Base-by-base conservation (phyloP, 2,797 vertebrate species). In the Danio aesculapii region DNA sequence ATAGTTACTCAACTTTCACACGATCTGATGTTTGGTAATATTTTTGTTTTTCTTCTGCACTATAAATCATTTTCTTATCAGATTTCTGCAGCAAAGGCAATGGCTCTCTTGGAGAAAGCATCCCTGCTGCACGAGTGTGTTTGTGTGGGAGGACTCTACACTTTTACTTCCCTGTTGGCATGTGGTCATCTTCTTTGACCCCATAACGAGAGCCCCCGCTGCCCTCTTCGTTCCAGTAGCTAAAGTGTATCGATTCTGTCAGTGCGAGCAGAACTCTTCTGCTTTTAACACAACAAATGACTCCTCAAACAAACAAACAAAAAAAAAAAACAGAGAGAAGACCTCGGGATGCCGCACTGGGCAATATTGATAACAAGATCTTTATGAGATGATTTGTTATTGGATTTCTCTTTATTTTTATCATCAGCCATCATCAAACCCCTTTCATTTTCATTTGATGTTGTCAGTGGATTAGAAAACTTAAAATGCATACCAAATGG, bases 171-270 rank as follows among this genome's bases (percentile, higher is more conserved):
- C 53, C 73, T 86, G 88, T 81, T 74, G 86, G 90, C 90, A 92
- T 90, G 91, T 89, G 91, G 91, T 91, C 92, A 92, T 92, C 92
- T 90, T 91, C 19, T 55, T 84, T 14, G 90, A 92, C 88, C 91
- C 85, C 67, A 79, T 87, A 84, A 92, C 86, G 91, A 89, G 91
- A 88, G 88, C 89, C 88, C 81, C 84, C 86, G 88, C 88, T 84
- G 84, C 55, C 76, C 84, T 83, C 79, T 84, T 80, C 71, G 78
- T 87, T 90, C 80, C 86, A 87, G 87, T 84, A 81, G 86, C 90
- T 86, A 90, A 88, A 93, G 90, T 83, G 86, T 85, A 91, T 89
- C 88, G 91, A 94, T 94, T 92, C 91, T 92, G 90, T 92, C 93
- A 92, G 83, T 84, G 66, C 73, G 87, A 39, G 63, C 84, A 76